Percentiles rank a stretch among this genome's conserved stretches.
Evolutionary conservation across 37 sponge, comb jelly and placozoan genomes (phyloP).

Genomic region (Haliclona indistincta): DNA sequence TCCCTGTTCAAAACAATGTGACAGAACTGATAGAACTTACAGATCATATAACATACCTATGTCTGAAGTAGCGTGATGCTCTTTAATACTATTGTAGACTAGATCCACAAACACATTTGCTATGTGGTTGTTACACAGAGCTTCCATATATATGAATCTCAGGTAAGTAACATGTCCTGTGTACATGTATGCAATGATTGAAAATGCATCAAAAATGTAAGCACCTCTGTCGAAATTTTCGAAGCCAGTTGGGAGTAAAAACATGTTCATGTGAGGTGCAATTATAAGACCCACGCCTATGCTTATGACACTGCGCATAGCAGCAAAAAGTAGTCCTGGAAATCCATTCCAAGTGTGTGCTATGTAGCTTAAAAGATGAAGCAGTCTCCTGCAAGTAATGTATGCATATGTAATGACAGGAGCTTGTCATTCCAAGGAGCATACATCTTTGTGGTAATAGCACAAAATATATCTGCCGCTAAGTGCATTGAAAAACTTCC

Average conservation of each 20-base stretch:
- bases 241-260: not conserved
- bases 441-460: too few relatives aligned
- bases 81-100: not conserved
- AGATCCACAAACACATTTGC: slow-evolving; percentile 25
- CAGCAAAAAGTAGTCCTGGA: not conserved
- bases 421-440: too few relatives aligned
- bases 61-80: not conserved
- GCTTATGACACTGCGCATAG: not conserved
- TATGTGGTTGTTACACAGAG: slow-evolving; percentile 44
- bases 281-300: not conserved
- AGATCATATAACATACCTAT: not conserved
- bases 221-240: not conserved
- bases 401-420: too few relatives aligned
- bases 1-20: too few relatives aligned
- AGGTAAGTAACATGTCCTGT: slow-evolving; percentile 39
- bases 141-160: slow-evolving; percentile 34
- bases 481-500: too few relatives aligned
- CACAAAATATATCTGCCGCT: too few relatives aligned
- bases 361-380: not conserved
- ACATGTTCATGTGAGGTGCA: not conserved
- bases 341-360: not conserved
- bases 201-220: not conserved
- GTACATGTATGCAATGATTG: not conserved
- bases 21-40: too few relatives aligned
- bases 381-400: not conserved